phyloP scores from a whole-genome alignment of 2,797 vertebrate species.

The Manis javanica region DNA sequence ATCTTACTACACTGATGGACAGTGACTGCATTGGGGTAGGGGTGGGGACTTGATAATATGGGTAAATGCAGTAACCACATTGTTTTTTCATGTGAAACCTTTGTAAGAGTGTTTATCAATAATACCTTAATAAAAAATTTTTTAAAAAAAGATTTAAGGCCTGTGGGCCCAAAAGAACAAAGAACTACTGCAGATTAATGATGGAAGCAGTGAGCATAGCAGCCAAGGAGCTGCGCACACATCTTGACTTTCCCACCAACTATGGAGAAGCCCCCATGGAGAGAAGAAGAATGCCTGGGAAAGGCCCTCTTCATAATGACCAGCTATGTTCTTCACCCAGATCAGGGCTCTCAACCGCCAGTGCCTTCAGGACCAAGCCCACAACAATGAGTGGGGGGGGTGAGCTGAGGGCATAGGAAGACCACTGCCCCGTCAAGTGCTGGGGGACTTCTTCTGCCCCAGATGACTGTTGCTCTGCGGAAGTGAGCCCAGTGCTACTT shows the following conservation, averaged over 20 bases:
- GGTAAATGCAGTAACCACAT: too few species aligned
- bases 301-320: not conserved
- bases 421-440: too few species aligned
- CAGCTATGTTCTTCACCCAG: not conserved
- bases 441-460: not conserved
- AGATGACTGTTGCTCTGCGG: not conserved
- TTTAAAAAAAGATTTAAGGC: not conserved
- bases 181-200: not conserved
- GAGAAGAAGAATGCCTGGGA: not conserved
- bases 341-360: not conserved
- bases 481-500: not conserved
- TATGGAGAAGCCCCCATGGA: not conserved
- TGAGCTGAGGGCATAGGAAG: too few species aligned
- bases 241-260: not conserved
- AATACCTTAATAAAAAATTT: too few species aligned
- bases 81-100: too few species aligned
- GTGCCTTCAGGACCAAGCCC: not conserved
- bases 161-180: not conserved
- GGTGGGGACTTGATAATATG: too few species aligned
- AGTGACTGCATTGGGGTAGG: too few species aligned
- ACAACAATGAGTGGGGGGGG: not conserved
- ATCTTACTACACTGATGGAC: too few species aligned
- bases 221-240: accelerated
- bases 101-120: too few species aligned
- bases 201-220: accelerated